A percentile compares a stretch with the other conserved stretches of the same genome.
These are phyloP conservation scores for Camponotus pennsylvanicus DNA, from an alignment of 1,140 invertebrate genomes.

Conservation along the genomic window DNA sequence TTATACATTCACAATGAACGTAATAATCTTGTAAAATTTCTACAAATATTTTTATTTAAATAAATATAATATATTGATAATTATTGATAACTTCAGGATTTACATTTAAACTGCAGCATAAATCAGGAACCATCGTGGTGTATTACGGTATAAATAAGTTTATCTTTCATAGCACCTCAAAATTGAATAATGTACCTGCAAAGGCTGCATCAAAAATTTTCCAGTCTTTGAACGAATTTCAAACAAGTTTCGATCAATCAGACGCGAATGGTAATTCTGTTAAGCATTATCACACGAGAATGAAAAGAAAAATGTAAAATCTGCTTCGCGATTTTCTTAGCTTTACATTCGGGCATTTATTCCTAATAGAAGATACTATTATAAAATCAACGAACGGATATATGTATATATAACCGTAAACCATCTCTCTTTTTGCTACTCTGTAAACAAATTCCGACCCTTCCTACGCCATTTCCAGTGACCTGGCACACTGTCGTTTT, in stretches of 20 bases:
- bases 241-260: neutral
- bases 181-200: constrained; percentile 49
- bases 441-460: constrained; percentile 35
- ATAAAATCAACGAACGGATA: constrained; percentile 22
- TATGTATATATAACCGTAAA: neutral
- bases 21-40: neutral
- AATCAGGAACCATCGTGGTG: constrained; percentile 70
- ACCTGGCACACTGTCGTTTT: constrained; percentile 80
- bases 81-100: neutral
- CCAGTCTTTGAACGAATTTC: neutral
- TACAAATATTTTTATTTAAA: neutral
- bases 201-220: constrained; percentile 17
- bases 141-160: constrained; percentile 53
- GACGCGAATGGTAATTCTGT: constrained; percentile 26
- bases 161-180: constrained; percentile 15
- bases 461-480: constrained; percentile 83
- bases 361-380: constrained; percentile 24
- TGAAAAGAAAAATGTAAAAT: constrained; percentile 6
- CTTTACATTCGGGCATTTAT: constrained; percentile 25
- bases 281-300: neutral
- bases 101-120: constrained; percentile 12
- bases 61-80: neutral
- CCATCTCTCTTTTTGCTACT: constrained; percentile 34
- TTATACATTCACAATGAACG: constrained; percentile 3
- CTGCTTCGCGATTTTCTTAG: constrained; percentile 23